A percentile compares a stretch with the other conserved stretches of the same genome.
phyloP scores from a whole-genome alignment of 2,888 invertebrate genomes.

The Apodemia hepburni region DNA sequence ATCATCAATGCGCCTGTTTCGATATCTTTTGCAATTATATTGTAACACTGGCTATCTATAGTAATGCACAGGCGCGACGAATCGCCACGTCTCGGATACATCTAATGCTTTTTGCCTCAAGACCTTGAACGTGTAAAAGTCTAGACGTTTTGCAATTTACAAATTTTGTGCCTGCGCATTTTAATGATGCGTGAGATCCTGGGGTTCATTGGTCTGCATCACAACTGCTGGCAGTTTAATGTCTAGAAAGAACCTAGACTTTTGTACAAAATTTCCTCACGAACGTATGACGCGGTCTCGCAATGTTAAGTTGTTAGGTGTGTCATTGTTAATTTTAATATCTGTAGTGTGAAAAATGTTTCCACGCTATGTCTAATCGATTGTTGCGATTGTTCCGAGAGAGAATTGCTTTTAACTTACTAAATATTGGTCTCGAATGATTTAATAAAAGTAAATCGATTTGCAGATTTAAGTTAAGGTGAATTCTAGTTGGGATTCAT shows the following conservation, averaged over 20 bases:
- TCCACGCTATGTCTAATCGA: conserved; percentile 51
- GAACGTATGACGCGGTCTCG: neutral
- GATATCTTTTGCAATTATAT: conserved; percentile 47
- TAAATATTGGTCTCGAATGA: conserved; percentile 30
- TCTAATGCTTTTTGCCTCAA: conserved; percentile 49
- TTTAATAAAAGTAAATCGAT: conserved; percentile 11
- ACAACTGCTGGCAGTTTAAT: neutral
- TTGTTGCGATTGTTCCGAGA: conserved; percentile 38
- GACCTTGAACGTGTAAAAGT: conserved; percentile 64
- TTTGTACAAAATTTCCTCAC: neutral
- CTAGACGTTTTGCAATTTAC: conserved; percentile 70
- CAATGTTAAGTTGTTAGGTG: neutral
- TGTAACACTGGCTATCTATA: conserved; percentile 31
- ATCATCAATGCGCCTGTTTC: conserved; percentile 42
- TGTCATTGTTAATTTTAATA: conserved; percentile 27
- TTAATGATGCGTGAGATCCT: conserved; percentile 64
- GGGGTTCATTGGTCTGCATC: conserved; percentile 62
- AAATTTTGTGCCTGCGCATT: conserved; percentile 70
- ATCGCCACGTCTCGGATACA: conserved; percentile 44
- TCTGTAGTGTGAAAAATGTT: conserved; percentile 33
- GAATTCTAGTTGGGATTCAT: neutral
- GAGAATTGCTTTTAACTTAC: conserved; percentile 33
- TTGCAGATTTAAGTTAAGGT: conserved; percentile 9
- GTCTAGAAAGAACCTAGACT: neutral
- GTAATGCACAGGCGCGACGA: conserved; percentile 52